phyloP scores from a whole-genome alignment of 2,113 vertebrate species.

The Puma concolor region DNA sequence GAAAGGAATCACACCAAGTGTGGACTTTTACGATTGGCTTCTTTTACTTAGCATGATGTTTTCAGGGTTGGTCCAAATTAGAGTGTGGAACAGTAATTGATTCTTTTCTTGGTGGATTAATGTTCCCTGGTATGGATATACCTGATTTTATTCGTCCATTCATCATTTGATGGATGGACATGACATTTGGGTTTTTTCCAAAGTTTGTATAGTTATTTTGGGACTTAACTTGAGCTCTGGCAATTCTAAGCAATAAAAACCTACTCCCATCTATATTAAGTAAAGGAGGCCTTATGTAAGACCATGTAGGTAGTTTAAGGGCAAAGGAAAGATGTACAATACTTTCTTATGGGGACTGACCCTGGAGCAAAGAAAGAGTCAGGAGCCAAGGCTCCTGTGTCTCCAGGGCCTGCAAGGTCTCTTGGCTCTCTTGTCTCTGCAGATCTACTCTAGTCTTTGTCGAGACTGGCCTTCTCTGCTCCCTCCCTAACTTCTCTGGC shows the following conservation, averaged over 20 bases:
- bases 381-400: background rate
- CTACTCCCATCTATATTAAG: background rate
- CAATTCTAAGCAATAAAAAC: slow-evolving; percentile 10
- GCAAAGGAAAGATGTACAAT: background rate
- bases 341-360: background rate
- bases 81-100: background rate
- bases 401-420: background rate
- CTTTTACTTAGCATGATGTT: background rate
- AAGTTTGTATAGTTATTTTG: background rate
- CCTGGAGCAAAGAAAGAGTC: background rate
- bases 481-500: background rate
- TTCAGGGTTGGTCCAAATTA: background rate
- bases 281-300: background rate
- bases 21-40: background rate
- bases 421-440: background rate
- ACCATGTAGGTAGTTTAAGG: background rate
- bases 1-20: background rate
- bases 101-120: background rate
- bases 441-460: background rate
- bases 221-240: background rate
- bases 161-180: background rate
- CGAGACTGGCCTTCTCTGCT: background rate
- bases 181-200: background rate
- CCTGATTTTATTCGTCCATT: background rate
- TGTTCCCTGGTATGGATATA: background rate